Evolutionary conservation across 1,140 invertebrate species (phyloP).

Genomic region (Lethrus apterus): DNA sequence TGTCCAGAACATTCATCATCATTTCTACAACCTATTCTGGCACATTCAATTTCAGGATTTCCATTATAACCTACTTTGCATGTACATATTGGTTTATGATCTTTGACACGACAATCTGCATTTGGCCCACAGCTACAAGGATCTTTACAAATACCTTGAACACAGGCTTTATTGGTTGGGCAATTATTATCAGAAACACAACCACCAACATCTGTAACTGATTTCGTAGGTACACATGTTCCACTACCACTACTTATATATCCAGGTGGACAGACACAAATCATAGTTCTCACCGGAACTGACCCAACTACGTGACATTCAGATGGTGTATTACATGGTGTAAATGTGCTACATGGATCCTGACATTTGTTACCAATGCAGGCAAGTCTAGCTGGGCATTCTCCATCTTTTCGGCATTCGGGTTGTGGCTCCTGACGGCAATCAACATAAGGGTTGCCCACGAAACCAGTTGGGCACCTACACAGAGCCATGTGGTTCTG

Average conservation of each 20-base stretch:
- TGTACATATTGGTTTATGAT: constrained; percentile 78
- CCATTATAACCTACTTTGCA: constrained; percentile 74
- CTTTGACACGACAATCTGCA: constrained; percentile 68
- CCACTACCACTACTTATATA: constrained; percentile 78
- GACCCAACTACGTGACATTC: constrained; percentile 74
- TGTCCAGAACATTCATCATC: constrained; percentile 69
- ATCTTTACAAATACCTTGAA: constrained; percentile 69
- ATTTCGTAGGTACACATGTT: constrained; percentile 61
- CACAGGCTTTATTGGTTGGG: constrained; percentile 63
- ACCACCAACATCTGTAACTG: constrained; percentile 55
- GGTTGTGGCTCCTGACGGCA: constrained; percentile 63
- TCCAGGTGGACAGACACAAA: constrained; percentile 81
- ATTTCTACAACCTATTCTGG: constrained; percentile 61
- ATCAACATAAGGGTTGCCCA: constrained; percentile 74
- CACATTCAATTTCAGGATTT: constrained; percentile 69
- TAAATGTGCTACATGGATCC: constrained; percentile 69
- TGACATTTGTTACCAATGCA: constrained; percentile 77
- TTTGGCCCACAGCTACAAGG: constrained; percentile 76
- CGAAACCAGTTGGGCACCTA: constrained; percentile 62
- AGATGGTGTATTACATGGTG: constrained; percentile 72
- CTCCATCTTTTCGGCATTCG: constrained; percentile 71
- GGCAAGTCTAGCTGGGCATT: constrained; percentile 70
- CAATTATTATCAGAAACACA: constrained; percentile 73
- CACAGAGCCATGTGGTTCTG: constrained; percentile 77
- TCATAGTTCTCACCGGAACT: constrained; percentile 76